Base-by-base conservation (phyloP, 1,140 invertebrate species). In the Drosophila bocki region DNA sequence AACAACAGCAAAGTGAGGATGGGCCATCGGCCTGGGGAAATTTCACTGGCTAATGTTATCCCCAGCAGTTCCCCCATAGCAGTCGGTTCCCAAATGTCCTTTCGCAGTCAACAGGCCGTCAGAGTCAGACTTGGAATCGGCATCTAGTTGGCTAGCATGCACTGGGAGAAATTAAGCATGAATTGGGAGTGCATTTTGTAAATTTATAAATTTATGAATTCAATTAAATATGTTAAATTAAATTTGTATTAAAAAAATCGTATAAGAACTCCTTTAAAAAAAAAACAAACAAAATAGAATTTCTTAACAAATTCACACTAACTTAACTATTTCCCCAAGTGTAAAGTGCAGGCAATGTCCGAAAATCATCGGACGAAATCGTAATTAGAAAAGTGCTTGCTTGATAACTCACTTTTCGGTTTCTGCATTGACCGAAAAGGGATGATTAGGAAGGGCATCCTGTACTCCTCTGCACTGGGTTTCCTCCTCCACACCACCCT, bases 311-410 rank as follows among this genome's bases (percentile, higher is more conserved):
- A 17, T 19, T 22, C 3, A 15, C 3, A 15, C 8, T 4, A 9
- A 15, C 13, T 26, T 15, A 11, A 37, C 5, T 9, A 53, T 70
- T 53, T 70, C 12, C 32, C 2, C n/a, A 2, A 70, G 67, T 70
- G 48, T 39, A 1, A 1, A 3, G 19, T 50, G 13, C 29, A 17
- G 32, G 35, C 60, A 19, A 12, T 17, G 42, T 32, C 67, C 37
- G 33, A 54, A 72, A 75, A 59, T 56, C 63, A 42, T 69, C 33
- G 63, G 58, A 51, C 80, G 26, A 88, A 80, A 77, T 78, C 62
- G 84, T 87, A 87, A 87, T 87, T 87, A 87, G 84, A 90, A 87
- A 87, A 87, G 84, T 87, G 84, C 84, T 90, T 71, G 81, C 80
- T 78, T 88, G 80, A 87, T 88, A 87, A 87, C 78, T 87, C 80